Base-by-base conservation (phyloP, 2,113 vertebrate genomes). In the Poeciliopsis turrubarensis region DNA sequence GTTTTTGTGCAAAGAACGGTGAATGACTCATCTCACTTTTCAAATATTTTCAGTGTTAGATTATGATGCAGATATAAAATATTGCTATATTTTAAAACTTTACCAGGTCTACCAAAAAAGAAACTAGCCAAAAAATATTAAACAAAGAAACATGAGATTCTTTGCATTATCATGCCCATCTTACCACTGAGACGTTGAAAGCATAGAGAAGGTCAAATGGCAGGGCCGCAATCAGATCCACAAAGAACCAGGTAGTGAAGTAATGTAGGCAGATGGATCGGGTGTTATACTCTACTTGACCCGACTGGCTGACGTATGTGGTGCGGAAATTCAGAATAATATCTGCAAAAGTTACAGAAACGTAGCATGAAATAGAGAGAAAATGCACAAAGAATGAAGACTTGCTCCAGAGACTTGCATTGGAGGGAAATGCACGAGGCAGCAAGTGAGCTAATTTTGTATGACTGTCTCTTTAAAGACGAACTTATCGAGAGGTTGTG, bases 181-280 rank as follows among this genome's bases (percentile, higher is more conserved):
- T 95, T 89, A 97, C 96, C 95, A 97, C 96, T 0, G 95, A 96
- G 75, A 97, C 93, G 17, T 97, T 97, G 89, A 97, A 96, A 78
- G 94, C 94, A 17, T 97, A 97, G 77, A 97, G 96, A 37, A 97
- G 95, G 83, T 97, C 96, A 26, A 97, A 97, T 72, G 96, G 96
- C 91, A 97, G 85, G 1, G 96, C 96, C 0, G 96, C 96, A 0
- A 97, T 95, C 78, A 97, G 93, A 78, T 97, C 96, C 86, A 97
- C 94, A 0, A 97, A 95, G 92, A 97, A 97, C 96, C 96, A 97
- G 17, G 96, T 97, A 80, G 95, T 94, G 82, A 94, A 92, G 11
- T 97, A 97, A 79, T 97, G 96, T 81, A 97, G 90, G 86, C 94
- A 97, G 92, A 97, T 97, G 72, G 95, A 96, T 65, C 94, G 95